These are phyloP conservation scores for Drosophila austrosaltans DNA, from an alignment of 2,888 invertebrate species.

Conservation along the genomic window DNA sequence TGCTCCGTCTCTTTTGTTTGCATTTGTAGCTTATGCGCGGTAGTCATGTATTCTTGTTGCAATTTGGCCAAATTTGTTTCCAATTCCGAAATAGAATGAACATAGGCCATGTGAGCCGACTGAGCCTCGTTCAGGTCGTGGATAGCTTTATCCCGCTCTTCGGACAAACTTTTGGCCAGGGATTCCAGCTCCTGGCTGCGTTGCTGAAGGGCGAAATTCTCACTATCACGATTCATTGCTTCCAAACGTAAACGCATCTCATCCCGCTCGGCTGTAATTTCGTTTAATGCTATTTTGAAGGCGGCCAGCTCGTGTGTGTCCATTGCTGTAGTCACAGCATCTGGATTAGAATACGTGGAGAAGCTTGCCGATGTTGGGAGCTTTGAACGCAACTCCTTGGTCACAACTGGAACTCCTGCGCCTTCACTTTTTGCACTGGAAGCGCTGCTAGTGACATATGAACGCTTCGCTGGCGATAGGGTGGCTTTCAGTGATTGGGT, in stretches of 20 bases:
- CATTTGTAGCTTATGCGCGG: conserved; percentile 84
- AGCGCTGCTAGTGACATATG: conserved; percentile 36
- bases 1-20: conserved; percentile 84
- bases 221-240: conserved; percentile 71
- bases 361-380: conserved; percentile 56
- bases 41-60: conserved; percentile 83
- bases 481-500: conserved; percentile 71
- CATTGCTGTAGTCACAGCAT: conserved; percentile 28
- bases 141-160: conserved; percentile 73
- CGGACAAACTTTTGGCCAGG: conserved; percentile 57
- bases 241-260: conserved; percentile 72
- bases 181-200: conserved; percentile 72
- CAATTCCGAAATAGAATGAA: conserved; percentile 81
- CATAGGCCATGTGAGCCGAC: conserved; percentile 69
- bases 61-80: conserved; percentile 83
- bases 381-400: conserved; percentile 52
- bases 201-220: conserved; percentile 63
- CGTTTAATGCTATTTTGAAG: conserved; percentile 78
- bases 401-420: conserved; percentile 36
- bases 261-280: conserved; percentile 79
- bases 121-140: conserved; percentile 65
- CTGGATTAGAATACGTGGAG: conserved; percentile 31
- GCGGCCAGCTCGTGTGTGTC: conserved; percentile 76
- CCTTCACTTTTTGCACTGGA: conserved; percentile 63
- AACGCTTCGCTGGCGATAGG: conserved; percentile 62